A percentile compares a stretch with the other conserved stretches of the same genome.
Conservation (phyloP, 2,797 vertebrate genomes). For the Gallinago solitaria region DNA sequence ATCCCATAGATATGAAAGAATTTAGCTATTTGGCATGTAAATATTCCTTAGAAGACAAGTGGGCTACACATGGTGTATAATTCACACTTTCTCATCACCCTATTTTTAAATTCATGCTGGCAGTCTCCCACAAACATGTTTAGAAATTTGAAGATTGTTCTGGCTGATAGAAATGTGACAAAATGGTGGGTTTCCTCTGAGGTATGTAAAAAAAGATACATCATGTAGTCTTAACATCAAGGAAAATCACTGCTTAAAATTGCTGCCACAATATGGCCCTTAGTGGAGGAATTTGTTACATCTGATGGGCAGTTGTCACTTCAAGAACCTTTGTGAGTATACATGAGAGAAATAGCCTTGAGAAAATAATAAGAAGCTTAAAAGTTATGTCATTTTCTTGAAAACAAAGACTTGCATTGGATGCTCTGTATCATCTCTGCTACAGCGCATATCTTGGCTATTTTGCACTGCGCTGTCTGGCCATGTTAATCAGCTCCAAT, state of each 20-base stretch:
- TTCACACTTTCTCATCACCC: not conserved
- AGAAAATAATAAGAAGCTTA: not conserved
- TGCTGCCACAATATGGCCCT: not conserved
- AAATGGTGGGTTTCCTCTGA: not conserved
- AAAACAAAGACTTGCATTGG: not conserved
- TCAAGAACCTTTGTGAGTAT: not conserved
- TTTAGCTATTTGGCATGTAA: not conserved
- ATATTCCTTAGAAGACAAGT: not conserved
- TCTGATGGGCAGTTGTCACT: not conserved
- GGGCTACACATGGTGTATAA: rapidly evolving
- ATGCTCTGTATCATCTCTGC: not conserved
- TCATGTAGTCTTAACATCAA: not conserved
- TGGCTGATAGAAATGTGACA: not conserved
- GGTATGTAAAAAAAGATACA: not conserved
- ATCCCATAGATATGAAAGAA: not conserved
- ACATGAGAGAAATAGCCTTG: not conserved
- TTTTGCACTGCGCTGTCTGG: not conserved
- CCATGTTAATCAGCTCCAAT: not conserved
- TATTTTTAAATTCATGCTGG: constrained; percentile 1
- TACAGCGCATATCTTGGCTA: not conserved
- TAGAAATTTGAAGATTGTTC: constrained; percentile 3
- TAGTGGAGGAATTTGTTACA: not conserved
- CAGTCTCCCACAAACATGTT: not conserved
- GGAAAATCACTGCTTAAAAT: not conserved
- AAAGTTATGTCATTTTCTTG: not conserved